phyloP scores from a whole-genome alignment of 92 coral and sea anemone genomes.

The Epizoanthus ramosus region DNA sequence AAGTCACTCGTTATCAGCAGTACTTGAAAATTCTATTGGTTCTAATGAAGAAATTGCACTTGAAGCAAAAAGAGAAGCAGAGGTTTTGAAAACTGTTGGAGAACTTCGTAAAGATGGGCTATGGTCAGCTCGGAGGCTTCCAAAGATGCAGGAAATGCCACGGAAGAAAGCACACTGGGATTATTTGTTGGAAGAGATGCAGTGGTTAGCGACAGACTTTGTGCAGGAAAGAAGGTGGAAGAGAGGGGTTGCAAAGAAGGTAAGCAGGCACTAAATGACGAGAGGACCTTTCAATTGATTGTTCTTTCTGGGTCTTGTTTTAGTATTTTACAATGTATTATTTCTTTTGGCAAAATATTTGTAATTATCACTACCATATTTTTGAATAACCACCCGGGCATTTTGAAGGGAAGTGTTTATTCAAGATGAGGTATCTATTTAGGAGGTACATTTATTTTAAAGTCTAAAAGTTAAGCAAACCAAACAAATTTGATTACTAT shows the following conservation, averaged over 20 bases:
- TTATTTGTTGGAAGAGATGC: conserved; percentile 96
- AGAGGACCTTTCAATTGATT: no score
- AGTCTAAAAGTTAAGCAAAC: no score
- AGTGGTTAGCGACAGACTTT: conserved; percentile 99
- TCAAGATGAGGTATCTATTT: no score
- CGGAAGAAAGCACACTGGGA: conserved; percentile 99
- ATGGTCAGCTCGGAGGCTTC: conserved; percentile 89
- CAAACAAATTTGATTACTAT: no score
- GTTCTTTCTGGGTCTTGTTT: no score
- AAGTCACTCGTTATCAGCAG: conserved; percentile 78
- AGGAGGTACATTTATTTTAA: no score
- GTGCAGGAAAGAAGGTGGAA: conserved; percentile 98
- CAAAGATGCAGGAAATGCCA: conserved; percentile 93
- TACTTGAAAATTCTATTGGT: conserved; percentile 82
- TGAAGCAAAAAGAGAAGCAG: conserved; percentile 96
- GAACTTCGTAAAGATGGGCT: conserved; percentile 98
- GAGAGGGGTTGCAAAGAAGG: conserved; percentile 97
- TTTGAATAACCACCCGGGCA: no score
- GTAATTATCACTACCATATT: no score
- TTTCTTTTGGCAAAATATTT: no score
- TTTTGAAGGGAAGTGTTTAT: no score
- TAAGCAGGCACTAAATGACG: neutral
- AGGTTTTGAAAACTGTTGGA: conserved; percentile 87
- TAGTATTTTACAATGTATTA: no score
- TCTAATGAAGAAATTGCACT: conserved; percentile 92